phyloP scores from a whole-genome alignment of 2,797 vertebrate species.

The Buphagus erythrorhynchus region DNA sequence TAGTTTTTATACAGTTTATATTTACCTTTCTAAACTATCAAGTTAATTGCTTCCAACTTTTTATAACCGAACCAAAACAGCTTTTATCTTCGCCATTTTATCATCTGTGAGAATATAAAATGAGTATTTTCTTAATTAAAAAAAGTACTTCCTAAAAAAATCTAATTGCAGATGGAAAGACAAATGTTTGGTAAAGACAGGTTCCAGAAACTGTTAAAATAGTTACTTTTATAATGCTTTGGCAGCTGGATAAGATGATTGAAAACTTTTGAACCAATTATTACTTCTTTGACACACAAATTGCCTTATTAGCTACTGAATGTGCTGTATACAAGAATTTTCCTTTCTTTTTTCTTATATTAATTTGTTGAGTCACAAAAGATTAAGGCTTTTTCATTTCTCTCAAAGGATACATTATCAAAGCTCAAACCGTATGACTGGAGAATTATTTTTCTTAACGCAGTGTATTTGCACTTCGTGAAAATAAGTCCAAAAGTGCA shows the following conservation, averaged over 20 bases:
- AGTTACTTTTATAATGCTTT: neutral
- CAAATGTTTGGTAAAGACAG: neutral
- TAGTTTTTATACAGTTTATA: neutral
- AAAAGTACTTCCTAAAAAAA: neutral
- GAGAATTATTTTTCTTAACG: neutral
- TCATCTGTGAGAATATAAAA: neutral
- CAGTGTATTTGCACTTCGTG: neutral
- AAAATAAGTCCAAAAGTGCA: neutral
- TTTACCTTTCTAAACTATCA: neutral
- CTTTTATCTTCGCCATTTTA: neutral
- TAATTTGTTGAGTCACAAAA: neutral
- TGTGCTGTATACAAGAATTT: neutral
- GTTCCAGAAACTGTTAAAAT: neutral
- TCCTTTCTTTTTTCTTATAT: neutral
- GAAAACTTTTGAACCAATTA: neutral
- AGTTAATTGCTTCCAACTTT: neutral
- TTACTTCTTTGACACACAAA: neutral
- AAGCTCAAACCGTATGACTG: neutral
- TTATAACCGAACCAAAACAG: neutral
- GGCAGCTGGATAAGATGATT: neutral
- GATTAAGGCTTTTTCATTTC: neutral
- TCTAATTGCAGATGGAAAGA: neutral
- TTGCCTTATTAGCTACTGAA: neutral
- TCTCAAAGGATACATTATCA: neutral
- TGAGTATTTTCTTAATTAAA: neutral